phyloP scores from a whole-genome alignment of 92 coral and sea anemone genomes.

The Paramuricea clavata region DNA sequence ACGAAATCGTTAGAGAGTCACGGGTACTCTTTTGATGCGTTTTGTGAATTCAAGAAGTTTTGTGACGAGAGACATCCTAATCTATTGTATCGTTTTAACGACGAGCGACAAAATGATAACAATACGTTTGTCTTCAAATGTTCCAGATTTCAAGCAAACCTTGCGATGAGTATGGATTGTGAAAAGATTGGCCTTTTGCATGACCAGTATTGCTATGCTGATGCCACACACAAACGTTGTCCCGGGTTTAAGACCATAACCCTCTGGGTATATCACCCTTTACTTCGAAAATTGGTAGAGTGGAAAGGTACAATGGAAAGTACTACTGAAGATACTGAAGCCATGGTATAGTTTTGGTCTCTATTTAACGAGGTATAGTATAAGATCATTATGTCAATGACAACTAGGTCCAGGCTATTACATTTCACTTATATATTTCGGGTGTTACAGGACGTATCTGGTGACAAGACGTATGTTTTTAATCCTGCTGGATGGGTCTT shows the following conservation, averaged over 20 bases:
- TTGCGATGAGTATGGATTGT: constrained; percentile 51
- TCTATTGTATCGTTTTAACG: constrained; percentile 29
- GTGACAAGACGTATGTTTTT: constrained; percentile 48
- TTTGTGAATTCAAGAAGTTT: constrained; percentile 37
- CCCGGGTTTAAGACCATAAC: constrained; percentile 58
- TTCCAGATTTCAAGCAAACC: constrained; percentile 7
- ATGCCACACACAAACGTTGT: constrained; percentile 52
- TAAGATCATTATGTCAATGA: too few relatives aligned
- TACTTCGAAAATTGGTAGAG: constrained; percentile 34
- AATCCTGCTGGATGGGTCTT: constrained; percentile 65
- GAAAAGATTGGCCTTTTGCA: constrained; percentile 30
- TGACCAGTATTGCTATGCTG: constrained; percentile 51
- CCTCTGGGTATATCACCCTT: constrained; percentile 60
- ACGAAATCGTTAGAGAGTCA: constrained; percentile 28
- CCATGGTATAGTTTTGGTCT: constrained; percentile 24
- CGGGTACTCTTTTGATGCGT: constrained; percentile 64
- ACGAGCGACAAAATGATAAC: constrained; percentile 43
- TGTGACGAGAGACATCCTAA: constrained; percentile 42
- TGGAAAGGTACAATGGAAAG: constrained; percentile 56
- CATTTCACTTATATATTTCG: not conserved
- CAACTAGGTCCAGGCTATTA: too few relatives aligned
- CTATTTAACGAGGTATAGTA: not conserved
- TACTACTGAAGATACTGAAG: constrained; percentile 28
- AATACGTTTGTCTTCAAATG: constrained; percentile 56
- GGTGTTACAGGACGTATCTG: constrained; percentile 59